A percentile compares a stretch with the other conserved stretches of the same genome.
phyloP scores from a whole-genome alignment of 1,140 invertebrate species.

The Hylaeus volcanicus region DNA sequence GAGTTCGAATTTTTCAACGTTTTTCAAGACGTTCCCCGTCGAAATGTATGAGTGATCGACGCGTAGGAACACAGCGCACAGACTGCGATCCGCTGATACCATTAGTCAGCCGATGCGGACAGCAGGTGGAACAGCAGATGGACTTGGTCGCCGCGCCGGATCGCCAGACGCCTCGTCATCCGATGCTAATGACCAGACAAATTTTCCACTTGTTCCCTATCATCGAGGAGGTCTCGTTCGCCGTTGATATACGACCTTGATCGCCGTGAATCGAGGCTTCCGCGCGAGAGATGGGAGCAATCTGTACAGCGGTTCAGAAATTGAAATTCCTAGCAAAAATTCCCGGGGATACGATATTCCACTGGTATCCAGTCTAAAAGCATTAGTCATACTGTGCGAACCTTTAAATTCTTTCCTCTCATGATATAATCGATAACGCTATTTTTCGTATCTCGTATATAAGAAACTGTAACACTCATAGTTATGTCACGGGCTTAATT shows the following conservation, averaged over 20 bases:
- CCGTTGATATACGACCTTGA: conserved; percentile 42
- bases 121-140: conserved; percentile 32
- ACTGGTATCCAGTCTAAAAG: too few relatives aligned
- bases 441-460: too few relatives aligned
- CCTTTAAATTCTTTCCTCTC: too few relatives aligned
- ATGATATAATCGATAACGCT: too few relatives aligned
- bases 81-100: background rate
- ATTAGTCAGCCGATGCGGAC: conserved; percentile 50
- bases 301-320: too few relatives aligned
- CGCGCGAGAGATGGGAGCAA: background rate
- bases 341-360: too few relatives aligned
- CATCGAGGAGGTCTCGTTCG: conserved; percentile 7
- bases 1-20: background rate
- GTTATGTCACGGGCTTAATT: too few relatives aligned
- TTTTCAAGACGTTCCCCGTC: background rate
- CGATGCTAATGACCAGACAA: conserved; percentile 62
- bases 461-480: too few relatives aligned
- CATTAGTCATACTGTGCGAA: too few relatives aligned
- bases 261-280: conserved; percentile 34
- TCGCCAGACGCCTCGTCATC: background rate
- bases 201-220: conserved; percentile 56
- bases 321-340: too few relatives aligned
- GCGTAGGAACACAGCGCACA: background rate
- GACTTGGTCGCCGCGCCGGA: conserved; percentile 20
- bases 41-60: conserved; percentile 11